phyloP scores from a whole-genome alignment of 2,888 invertebrate species.

The Dryobotodes eremita region DNA sequence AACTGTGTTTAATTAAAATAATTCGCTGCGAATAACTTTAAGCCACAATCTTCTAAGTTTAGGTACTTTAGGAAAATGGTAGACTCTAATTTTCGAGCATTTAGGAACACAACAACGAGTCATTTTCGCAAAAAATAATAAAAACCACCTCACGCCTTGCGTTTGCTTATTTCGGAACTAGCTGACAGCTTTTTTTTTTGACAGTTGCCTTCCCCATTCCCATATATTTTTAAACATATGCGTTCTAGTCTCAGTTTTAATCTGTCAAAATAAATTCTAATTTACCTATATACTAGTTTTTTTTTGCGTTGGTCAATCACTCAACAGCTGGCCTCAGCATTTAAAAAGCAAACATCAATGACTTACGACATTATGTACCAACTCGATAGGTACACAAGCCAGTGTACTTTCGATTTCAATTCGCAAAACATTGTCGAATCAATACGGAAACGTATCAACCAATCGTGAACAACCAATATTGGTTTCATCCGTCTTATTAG shows the following conservation, averaged over 20 bases:
- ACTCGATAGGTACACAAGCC: constrained; percentile 20
- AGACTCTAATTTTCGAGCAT: neutral
- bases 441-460: constrained; percentile 36
- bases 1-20: neutral
- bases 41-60: neutral
- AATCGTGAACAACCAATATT: constrained; percentile 51
- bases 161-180: neutral
- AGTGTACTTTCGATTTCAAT: constrained; percentile 51
- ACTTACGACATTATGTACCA: constrained; percentile 32
- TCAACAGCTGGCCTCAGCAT: constrained; percentile 34
- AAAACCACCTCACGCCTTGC: neutral
- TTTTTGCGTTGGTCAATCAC: constrained; percentile 15
- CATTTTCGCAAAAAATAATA: neutral
- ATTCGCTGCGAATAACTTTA: neutral
- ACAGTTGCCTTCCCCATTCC: neutral
- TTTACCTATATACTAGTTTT: neutral
- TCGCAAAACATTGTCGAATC: constrained; percentile 41
- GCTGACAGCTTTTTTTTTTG: neutral
- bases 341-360: constrained; percentile 38
- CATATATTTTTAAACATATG: neutral
- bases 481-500: constrained; percentile 38
- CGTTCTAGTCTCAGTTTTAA: neutral
- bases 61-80: neutral
- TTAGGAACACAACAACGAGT: neutral
- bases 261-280: neutral